phyloP scores from a whole-genome alignment of 2,797 vertebrate species.

The Forpus xanthops region DNA sequence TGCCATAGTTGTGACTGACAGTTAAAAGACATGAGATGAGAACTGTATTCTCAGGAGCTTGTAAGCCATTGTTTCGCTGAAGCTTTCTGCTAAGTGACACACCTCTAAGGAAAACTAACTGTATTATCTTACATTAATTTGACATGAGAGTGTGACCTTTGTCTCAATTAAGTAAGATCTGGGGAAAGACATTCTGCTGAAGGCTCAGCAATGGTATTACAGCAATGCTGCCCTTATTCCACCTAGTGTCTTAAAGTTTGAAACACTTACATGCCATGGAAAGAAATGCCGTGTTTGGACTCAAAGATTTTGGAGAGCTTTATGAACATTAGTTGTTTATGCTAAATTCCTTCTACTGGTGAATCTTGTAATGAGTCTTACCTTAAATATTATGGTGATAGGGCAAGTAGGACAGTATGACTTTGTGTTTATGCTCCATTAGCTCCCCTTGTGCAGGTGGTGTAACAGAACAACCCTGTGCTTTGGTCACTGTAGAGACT shows the following conservation, averaged over 20 bases:
- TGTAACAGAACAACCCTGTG: neutral
- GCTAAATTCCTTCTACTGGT: neutral
- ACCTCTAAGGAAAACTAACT: neutral
- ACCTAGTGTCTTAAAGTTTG: neutral
- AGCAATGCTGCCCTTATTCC: neutral
- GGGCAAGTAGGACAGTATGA: neutral
- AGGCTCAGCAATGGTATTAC: neutral
- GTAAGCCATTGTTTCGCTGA: neutral
- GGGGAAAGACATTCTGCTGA: neutral
- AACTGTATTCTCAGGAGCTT: neutral
- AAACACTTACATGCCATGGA: neutral
- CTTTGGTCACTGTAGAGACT: neutral
- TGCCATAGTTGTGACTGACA: neutral
- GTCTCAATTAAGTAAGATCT: neutral
- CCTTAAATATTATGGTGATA: neutral
- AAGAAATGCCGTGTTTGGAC: neutral
- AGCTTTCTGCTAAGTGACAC: neutral
- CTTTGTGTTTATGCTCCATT: neutral
- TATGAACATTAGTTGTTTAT: neutral
- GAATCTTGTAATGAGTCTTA: neutral
- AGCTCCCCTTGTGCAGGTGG: neutral
- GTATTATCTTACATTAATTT: neutral
- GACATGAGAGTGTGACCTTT: neutral
- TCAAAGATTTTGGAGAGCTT: neutral
- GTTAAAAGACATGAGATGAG: neutral